Conservation (phyloP, 2,888 invertebrate species). For the Strigamia crassipes region DNA sequence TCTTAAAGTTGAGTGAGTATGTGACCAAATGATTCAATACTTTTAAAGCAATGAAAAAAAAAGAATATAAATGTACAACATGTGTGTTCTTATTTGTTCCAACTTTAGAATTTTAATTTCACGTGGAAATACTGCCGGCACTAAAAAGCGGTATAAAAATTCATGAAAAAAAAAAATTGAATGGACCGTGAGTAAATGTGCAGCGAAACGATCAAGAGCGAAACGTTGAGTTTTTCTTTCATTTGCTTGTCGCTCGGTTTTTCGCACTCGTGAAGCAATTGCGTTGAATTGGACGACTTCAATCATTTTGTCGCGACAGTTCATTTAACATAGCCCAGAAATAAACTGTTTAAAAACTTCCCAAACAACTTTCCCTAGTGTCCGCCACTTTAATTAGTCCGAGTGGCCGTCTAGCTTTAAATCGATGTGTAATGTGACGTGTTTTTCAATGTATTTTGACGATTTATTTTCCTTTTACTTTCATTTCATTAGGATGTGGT, state of each 20-base stretch:
- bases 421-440: too few species aligned
- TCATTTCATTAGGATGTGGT: conserved; percentile 43
- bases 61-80: background rate
- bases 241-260: conserved; percentile 24
- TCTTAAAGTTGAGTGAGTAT: background rate
- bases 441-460: background rate
- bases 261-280: conserved; percentile 30
- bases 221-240: conserved; percentile 22
- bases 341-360: too few species aligned
- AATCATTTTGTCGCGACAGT: conserved; percentile 26
- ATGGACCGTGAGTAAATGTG: background rate
- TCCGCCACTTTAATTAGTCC: too few species aligned
- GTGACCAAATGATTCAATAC: background rate
- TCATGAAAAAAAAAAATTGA: background rate
- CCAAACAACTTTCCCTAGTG: too few species aligned
- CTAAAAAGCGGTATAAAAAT: background rate
- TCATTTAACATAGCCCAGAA: background rate
- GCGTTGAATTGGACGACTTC: background rate
- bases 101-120: background rate
- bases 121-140: background rate
- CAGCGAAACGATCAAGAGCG: conserved; percentile 24
- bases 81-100: background rate
- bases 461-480: conserved; percentile 34
- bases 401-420: too few species aligned
- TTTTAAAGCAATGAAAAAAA: background rate